Base-by-base conservation (phyloP, 2,888 invertebrate genomes). In the Fabriciana adippe region DNA sequence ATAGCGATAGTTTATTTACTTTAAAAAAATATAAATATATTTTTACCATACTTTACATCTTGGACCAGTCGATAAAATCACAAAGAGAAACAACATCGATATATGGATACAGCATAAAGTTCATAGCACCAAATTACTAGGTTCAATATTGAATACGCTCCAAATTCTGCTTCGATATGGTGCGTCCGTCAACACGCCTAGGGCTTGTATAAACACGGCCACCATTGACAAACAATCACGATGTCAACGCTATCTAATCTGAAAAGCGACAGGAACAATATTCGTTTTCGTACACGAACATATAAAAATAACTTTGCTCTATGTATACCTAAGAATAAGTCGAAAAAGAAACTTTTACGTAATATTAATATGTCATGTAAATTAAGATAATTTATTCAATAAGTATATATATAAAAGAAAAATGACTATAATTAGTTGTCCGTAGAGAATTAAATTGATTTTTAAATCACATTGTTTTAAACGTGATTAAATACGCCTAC, bases 201-300 rank as follows among this genome's bases (percentile, higher is more conserved):
- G 81, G 80, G 78, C 78, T 83, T 83, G 80, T 75, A 77, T 83
- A 88, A 89, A 90, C 87, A 87, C 74, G 80, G 82, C 83, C 84
- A 85, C 82, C 84, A 80, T 81, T 70, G 78, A 78, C 84, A 89
- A 90, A 90, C 86, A 89, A 79, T 76, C 79, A 80, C 80, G 79
- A 79, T 83, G 83, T 83, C 84, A 80, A 74, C 80, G 79, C 79
- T 89, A 90, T 91, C 90, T 90, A 85, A 90, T 90, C 90, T 85
- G 80, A 75, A 79, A 79, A 83, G 81, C 81, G 81, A 81, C 83
- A 79, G 72, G 71, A 75, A 83, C 79, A 80, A 76, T 77, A 76
- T 76, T 72, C 72, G 69, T 73, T 74, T 72, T 72, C 45, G 55
- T 66, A 55, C 74, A 75, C 63, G 55, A 59, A 69, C 66, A 66